Base-by-base conservation (phyloP, 2,797 vertebrate species). In the Coregonus suidteri region DNA sequence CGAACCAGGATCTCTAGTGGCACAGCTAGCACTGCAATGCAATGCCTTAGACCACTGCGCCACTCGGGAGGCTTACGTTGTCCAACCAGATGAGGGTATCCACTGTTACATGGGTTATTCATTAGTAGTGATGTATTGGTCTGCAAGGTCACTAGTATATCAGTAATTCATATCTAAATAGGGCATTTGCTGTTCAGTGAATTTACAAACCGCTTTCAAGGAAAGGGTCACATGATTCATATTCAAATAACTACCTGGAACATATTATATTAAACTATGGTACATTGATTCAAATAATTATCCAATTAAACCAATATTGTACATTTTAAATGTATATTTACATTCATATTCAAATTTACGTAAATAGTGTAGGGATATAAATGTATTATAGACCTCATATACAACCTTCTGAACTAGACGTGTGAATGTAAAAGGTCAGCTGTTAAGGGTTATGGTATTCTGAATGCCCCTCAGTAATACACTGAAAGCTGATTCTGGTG, bases 401-500 rank as follows among this genome's bases (percentile, higher is more conserved):
- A 20, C 20, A 65, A 7, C 16, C 4, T 73, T 56, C 54, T 74
- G 82, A 79, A 81, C 85, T 47, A 76, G 77, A 74, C 15, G 71
- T 76, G 73, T 82, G 83, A 85, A 85, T 73, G 78, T 64, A 73
- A 85, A 89, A 91, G 85, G 88, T 89, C 81, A 79, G 79, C 47
- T 16, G 71, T 70, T 54, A 15, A 15, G 87, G 88, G 90, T 91
- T 91, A 86, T 81, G 83, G 85, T 84, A 90, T 88, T 87, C 64
- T 47, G 71, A 25, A 20, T 25, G 59, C 20, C 59, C 53, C 70
- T 78, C 25, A 18, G 25, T 90, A 88, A 89, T 88, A 73, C 86
- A 71, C 81, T 90, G 77, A 89, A 90, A 92, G 89, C 90, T 88
- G 90, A 91, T 90, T 92, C 25, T 64, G n/a, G 89, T 71, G 74